phyloP scores from a whole-genome alignment of 2,797 vertebrate genomes.

The Micropoecilia bifurca region DNA sequence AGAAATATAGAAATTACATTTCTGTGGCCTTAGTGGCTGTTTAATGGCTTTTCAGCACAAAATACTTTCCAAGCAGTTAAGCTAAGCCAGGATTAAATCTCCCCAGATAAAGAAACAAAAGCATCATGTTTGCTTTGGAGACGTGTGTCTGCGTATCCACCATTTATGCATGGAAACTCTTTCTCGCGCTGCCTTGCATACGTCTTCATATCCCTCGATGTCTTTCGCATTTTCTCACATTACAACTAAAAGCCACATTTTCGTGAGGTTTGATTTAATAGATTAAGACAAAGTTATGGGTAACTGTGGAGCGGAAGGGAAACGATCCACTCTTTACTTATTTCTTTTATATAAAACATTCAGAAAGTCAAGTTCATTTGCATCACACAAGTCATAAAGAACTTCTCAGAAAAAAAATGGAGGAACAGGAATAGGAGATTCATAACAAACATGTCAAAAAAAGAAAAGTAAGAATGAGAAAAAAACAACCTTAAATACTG shows the following conservation, averaged over 20 bases:
- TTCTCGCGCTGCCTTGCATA: background rate
- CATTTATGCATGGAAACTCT: background rate
- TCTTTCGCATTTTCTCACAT: background rate
- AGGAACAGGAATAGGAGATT: background rate
- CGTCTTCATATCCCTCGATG: background rate
- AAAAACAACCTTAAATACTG: background rate
- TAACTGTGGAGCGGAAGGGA: background rate
- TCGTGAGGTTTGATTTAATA: background rate
- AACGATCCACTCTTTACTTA: background rate
- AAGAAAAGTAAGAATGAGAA: background rate
- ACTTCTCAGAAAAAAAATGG: background rate
- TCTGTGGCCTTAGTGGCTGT: background rate
- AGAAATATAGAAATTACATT: slow-evolving; percentile 5
- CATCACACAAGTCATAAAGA: background rate
- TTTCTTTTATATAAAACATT: background rate
- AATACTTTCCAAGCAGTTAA: slow-evolving; percentile 12
- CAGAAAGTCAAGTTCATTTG: background rate
- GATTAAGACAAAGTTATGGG: background rate
- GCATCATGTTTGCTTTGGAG: slow-evolving; percentile 9
- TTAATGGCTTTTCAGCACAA: slow-evolving; percentile 2
- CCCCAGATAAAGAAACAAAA: slow-evolving; percentile 7
- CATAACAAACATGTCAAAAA: background rate
- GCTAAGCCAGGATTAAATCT: background rate
- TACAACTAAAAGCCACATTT: background rate
- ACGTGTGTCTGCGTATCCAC: background rate